Evolutionary conservation across 2,113 vertebrate species (phyloP).

Genomic region (Cyanoderma ruficeps): DNA sequence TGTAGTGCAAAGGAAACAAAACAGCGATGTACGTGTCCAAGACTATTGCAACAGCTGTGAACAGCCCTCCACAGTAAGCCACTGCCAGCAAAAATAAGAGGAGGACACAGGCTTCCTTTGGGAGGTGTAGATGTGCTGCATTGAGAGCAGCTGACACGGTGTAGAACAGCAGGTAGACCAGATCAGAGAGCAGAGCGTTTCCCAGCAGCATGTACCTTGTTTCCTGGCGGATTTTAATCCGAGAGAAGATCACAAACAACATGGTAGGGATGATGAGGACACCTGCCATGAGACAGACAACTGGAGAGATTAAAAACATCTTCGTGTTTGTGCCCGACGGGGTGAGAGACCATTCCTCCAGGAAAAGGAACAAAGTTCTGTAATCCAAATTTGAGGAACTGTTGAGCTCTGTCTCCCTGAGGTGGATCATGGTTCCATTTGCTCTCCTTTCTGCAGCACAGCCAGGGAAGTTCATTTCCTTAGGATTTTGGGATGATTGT

Average conservation of each 20-base stretch:
- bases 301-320: slow-evolving; percentile 73
- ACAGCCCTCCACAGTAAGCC: slow-evolving; percentile 74
- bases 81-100: slow-evolving; percentile 71
- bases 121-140: slow-evolving; percentile 48
- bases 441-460: not conserved
- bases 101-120: slow-evolving; percentile 66
- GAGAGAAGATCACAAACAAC: slow-evolving; percentile 76
- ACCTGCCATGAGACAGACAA: slow-evolving; percentile 67
- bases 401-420: not conserved
- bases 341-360: slow-evolving; percentile 64
- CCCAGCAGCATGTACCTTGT: slow-evolving; percentile 81
- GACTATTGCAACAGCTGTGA: slow-evolving; percentile 76
- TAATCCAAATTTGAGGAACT: not conserved
- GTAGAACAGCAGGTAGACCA: slow-evolving; percentile 76
- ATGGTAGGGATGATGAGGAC: slow-evolving; percentile 73
- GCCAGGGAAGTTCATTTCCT: slow-evolving; percentile 47
- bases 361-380: not conserved
- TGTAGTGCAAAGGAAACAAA: slow-evolving; percentile 75
- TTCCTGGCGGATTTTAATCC: slow-evolving; percentile 69
- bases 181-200: slow-evolving; percentile 77
- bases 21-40: slow-evolving; percentile 79
- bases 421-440: not conserved
- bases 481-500: not conserved
- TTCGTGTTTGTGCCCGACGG: slow-evolving; percentile 32
- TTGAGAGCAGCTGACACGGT: slow-evolving; percentile 69